Evolutionary conservation across 92 coral and sea anemone species (phyloP).

Genomic region (Nematostella vectensis): DNA sequence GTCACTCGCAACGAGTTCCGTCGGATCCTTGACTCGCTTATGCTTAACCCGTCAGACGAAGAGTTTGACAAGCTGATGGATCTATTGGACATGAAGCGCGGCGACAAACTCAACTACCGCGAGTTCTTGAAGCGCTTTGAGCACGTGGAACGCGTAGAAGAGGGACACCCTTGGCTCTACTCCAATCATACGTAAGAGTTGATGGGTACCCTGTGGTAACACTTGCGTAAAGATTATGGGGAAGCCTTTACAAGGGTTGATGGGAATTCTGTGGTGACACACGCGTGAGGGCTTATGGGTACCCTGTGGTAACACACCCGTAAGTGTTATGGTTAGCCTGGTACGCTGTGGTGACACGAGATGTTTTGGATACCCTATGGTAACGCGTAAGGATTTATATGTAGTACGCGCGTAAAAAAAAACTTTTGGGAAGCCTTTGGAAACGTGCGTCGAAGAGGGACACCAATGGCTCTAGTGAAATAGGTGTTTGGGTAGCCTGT

Average conservation of each 20-base stretch:
- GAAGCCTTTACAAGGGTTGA: neutral
- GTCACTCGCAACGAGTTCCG: constrained; percentile 82
- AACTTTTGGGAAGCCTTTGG: too few species aligned
- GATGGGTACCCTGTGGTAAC: neutral
- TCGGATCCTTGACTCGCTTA: constrained; percentile 79
- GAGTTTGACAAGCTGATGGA: constrained; percentile 88
- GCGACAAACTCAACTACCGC: constrained; percentile 77
- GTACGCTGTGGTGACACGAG: too few species aligned
- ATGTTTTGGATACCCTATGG: too few species aligned
- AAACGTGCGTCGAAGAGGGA: too few species aligned
- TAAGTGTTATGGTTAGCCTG: too few species aligned
- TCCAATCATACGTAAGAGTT: constrained; percentile 73
- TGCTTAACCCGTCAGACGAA: constrained; percentile 69
- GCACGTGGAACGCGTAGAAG: constrained; percentile 74
- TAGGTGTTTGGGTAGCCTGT: too few species aligned
- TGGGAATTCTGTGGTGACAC: neutral
- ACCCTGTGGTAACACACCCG: too few species aligned
- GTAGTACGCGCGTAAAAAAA: too few species aligned
- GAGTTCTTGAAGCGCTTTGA: constrained; percentile 87
- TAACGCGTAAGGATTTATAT: too few species aligned
- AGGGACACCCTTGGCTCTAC: constrained; percentile 93
- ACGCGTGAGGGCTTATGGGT: too few species aligned
- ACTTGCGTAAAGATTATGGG: neutral
- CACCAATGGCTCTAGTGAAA: too few species aligned
- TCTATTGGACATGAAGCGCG: constrained; percentile 56